Percentiles rank a stretch among this genome's conserved stretches.
These are phyloP conservation scores for Desmodus rotundus DNA, from an alignment of 2,113 vertebrate genomes.

Conservation along the genomic window DNA sequence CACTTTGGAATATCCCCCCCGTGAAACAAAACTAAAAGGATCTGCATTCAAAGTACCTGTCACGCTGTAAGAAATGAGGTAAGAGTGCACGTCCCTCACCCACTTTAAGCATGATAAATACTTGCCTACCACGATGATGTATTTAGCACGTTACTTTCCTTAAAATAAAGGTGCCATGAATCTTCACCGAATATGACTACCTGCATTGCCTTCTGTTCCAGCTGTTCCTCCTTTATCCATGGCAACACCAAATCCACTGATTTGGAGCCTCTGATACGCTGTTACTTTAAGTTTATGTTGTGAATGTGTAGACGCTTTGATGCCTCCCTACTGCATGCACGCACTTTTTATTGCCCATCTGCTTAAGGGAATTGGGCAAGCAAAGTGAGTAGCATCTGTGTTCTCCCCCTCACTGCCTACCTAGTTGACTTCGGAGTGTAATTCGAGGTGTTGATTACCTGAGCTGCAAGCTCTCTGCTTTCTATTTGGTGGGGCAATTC, in stretches of 20 bases:
- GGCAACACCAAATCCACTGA: background rate
- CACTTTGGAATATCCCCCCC: background rate
- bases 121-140: background rate
- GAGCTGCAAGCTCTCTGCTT: background rate
- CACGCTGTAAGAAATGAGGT: background rate
- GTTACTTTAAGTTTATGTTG: conserved; percentile 27
- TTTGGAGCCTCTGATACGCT: background rate
- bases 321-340: background rate
- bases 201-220: conserved; percentile 35
- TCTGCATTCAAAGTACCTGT: background rate
- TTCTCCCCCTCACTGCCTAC: background rate
- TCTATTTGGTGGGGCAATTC: background rate
- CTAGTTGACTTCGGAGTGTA: conserved; percentile 37
- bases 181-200: conserved; percentile 7
- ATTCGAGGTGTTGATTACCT: conserved; percentile 27
- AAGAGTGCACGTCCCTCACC: background rate
- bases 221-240: background rate
- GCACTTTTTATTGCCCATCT: conserved; percentile 60
- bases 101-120: conserved; percentile 47
- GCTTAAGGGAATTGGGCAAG: conserved; percentile 60
- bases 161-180: background rate
- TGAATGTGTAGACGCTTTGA: background rate
- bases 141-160: background rate
- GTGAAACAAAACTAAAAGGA: background rate
- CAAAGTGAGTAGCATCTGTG: conserved; percentile 44